These are phyloP conservation scores for Dryomyza anilis DNA, from an alignment of 2,888 invertebrate species.

Conservation along the genomic window DNA sequence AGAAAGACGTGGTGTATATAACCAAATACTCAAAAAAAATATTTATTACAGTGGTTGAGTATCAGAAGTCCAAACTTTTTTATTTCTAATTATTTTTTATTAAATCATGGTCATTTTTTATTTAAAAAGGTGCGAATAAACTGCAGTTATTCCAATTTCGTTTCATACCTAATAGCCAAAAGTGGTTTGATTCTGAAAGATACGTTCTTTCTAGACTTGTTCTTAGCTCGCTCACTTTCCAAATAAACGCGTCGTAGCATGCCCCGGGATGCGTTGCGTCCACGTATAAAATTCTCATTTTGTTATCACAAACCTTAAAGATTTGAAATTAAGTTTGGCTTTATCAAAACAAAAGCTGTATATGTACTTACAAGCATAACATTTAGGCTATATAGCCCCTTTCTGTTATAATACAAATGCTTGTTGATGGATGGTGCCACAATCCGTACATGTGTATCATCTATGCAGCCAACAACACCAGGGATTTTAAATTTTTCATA, in stretches of 20 bases:
- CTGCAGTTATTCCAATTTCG: too few species aligned
- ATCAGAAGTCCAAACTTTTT: too few species aligned
- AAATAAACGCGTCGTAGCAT: neutral
- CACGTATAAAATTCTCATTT: neutral
- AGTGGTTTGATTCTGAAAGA: neutral
- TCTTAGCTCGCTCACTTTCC: neutral
- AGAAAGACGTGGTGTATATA: too few species aligned
- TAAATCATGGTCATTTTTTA: too few species aligned
- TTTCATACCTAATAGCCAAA: neutral
- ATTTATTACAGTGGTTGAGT: too few species aligned
- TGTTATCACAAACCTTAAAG: neutral
- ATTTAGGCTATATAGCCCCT: neutral
- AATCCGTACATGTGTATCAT: neutral
- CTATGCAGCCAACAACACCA: neutral
- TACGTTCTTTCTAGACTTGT: neutral
- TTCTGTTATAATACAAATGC: neutral
- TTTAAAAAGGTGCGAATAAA: too few species aligned
- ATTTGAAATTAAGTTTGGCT: neutral
- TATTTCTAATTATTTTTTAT: too few species aligned
- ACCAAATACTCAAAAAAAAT: too few species aligned
- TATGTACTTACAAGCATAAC: neutral
- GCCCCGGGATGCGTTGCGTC: neutral
- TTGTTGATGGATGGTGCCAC: neutral
- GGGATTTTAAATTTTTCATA: neutral
- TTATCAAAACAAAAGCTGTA: too few species aligned